Evolutionary conservation across 2,113 vertebrate species (phyloP), one percentile per base, ranked within the genome.

Genomic region (Cinclus cinclus): DNA sequence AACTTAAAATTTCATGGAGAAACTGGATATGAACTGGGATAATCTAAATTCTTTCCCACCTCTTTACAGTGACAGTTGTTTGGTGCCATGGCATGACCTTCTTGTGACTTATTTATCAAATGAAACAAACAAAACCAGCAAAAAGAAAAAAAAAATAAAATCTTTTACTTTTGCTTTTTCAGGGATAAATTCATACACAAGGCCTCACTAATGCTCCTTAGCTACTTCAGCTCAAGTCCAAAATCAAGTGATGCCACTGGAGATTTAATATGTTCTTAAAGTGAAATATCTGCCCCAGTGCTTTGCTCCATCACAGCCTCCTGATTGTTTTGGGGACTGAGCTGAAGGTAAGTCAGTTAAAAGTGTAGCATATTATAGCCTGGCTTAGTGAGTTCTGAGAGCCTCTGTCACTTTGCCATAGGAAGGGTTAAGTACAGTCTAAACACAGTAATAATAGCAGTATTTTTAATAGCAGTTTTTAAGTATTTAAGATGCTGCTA

Each of bases 101-200:
- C n/a, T 73, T 49, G 25, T 35, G 47, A 15, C 6, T 89, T 37
- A 58, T 59, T 71, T 53, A 25, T 68, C 65, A 15, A 75, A 69
- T 69, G 24, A 83, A 83, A 27, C 31, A 9, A 67, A 46, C 3
- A n/a, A 23, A 52, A 22, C 0, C 8, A 30, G 11, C 0, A 2
- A 41, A 39, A 58, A 77, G 20, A 5, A 8, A 33, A 47, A 44
- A 31, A 10, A 22, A 20, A 4, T 9, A 5, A 30, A 33, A 21
- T 8, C 10, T 77, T 83, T 87, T 69, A 16, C 19, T 87, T 81
- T 23, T 70, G 33, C 33, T 44, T 76, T 87, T 55, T 78, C 35
- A 67, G 47, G 10, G 49, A 37, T 67, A 41, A 53, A 35, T 83
- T 82, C 62, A 79, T 70, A 64, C 75, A 50, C 68, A 56, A 74